These are phyloP conservation scores for Zaprionus africanus DNA, from an alignment of 1,140 invertebrate genomes.

Conservation along the genomic window DNA sequence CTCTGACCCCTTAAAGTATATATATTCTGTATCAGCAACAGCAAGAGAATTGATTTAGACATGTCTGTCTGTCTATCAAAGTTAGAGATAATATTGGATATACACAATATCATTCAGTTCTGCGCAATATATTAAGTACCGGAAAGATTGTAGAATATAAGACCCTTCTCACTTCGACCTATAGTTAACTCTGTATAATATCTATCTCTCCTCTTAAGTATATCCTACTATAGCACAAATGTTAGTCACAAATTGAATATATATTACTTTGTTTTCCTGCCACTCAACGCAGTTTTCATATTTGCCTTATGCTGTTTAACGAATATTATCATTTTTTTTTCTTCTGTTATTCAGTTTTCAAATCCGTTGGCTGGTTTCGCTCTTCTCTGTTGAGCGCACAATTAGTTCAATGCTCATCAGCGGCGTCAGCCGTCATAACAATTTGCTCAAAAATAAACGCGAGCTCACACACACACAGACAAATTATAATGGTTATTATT, in stretches of 20 bases:
- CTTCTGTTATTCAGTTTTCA: slow-evolving; percentile 1
- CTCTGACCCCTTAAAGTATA: too few species aligned
- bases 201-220: too few species aligned
- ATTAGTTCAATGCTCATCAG: slow-evolving; percentile 76
- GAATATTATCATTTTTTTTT: slow-evolving; percentile 9
- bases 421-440: slow-evolving; percentile 61
- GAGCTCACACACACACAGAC: slow-evolving; percentile 1
- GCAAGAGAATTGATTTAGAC: too few species aligned
- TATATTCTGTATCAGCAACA: too few species aligned
- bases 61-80: too few species aligned
- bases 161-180: too few species aligned
- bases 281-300: not conserved
- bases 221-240: not conserved
- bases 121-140: too few species aligned
- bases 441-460: slow-evolving; percentile 58
- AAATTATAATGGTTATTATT: slow-evolving; percentile 44
- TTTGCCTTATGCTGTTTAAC: not conserved
- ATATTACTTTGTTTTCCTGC: not conserved
- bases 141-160: too few species aligned
- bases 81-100: too few species aligned
- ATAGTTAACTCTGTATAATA: too few species aligned
- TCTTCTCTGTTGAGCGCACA: slow-evolving; percentile 69
- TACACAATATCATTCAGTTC: too few species aligned
- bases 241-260: too few species aligned
- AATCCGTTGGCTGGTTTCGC: slow-evolving; percentile 43